Base-by-base conservation (phyloP, 2,113 vertebrate species). In the Hiodon alosoides region DNA sequence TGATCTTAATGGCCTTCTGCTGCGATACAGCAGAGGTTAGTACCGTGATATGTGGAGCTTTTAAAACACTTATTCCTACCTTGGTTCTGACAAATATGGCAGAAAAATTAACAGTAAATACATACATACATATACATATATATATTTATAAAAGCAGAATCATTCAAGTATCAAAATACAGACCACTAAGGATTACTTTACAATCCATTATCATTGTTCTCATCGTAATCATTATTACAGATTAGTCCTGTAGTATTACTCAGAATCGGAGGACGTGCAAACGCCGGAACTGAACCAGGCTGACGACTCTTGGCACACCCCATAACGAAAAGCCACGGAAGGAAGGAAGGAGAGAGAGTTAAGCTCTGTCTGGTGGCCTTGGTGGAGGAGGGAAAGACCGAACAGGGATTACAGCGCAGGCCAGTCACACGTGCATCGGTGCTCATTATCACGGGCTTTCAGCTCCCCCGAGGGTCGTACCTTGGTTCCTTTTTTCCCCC, bases 131-230 rank as follows among this genome's bases (percentile, higher is more conserved):
- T 86, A 94, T 88, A 94, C 80, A 87, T 86, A 85, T 92, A 94
- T 90, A 90, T 93, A 95, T 94, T 93, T 90, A 93, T 91, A 96
- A 91, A 94, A 91, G 87, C 84, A 90, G 90, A 94, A 88, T 93
- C 89, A 94, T 96, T 98, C 95, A 98, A 97, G 95, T 98, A 98
- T 97, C 93, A 97, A 97, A 98, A 98, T 94, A 95, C 91, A 93
- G 92, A 95, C 89, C 76, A 84, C 86, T 89, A 91, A 65, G 76
- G 91, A 95, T 94, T 94, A 94, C 91, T 96, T 92, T 95, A 94
- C 91, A 92, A 66, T 79, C 75, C 85, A 85, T 80, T 83, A 85
- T 82, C 74, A 81, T 86, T 90, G 79, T 84, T 75, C 75, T 77
- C 72, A 82, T 84, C 74, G 73, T 76, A 73, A 67, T 77, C 52